Evolutionary conservation across 1,140 invertebrate genomes (phyloP).

Genomic region (Batillaria attramentaria): DNA sequence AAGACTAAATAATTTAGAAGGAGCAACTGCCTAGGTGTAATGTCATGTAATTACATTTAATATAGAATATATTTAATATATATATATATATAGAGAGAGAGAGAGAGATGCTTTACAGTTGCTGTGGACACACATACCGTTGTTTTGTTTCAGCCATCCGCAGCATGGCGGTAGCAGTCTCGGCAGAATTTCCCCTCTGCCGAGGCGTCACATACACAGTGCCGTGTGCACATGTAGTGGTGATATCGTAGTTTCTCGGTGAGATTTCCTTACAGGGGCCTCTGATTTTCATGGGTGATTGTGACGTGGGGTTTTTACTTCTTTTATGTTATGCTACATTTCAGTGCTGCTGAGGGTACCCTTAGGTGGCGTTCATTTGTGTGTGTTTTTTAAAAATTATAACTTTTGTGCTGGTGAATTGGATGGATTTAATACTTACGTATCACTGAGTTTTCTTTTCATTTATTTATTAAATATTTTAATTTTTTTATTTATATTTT

Average conservation of each 20-base stretch:
- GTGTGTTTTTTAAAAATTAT: background rate
- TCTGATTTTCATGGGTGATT: background rate
- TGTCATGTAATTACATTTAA: no score
- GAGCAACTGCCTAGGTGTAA: no score
- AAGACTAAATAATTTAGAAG: no score
- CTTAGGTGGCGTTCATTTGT: background rate
- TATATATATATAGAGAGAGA: background rate
- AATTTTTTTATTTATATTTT: no score
- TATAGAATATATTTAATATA: background rate
- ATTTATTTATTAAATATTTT: no score
- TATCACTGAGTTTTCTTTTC: no score
- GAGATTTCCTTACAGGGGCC: no score
- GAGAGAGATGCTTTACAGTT: background rate
- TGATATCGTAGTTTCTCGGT: conserved; percentile 22
- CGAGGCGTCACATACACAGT: conserved; percentile 7
- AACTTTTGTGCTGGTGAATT: no score
- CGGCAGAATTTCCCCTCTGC: background rate
- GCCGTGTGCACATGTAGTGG: conserved; percentile 23
- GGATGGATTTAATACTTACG: no score
- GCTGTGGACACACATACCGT: no score
- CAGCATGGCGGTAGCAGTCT: conserved; percentile 1
- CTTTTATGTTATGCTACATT: background rate
- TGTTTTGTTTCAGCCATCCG: conserved; percentile 1
- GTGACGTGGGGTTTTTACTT: background rate
- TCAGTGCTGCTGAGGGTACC: background rate